phyloP scores from a whole-genome alignment of 1,140 invertebrate genomes.

The Diorhabda sublineata region DNA sequence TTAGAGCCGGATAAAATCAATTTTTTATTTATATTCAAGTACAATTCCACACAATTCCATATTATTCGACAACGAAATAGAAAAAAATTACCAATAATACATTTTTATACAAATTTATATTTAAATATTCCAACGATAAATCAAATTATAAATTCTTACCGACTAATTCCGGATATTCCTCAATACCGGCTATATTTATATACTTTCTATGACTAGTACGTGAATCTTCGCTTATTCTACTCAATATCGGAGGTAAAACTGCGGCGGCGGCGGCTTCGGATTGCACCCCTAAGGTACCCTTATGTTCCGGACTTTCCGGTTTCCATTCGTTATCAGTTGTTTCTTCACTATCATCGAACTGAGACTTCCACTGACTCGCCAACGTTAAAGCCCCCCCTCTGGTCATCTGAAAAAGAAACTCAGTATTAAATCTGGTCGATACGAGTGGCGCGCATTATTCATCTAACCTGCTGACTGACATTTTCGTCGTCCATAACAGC shows the following conservation, averaged over 20 bases:
- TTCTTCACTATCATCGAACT: conserved; percentile 90
- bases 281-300: conserved; percentile 36
- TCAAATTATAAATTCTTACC: conserved; percentile 34
- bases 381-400: conserved; percentile 73
- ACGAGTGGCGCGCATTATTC: conserved; percentile 21
- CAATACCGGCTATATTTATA: conserved; percentile 63
- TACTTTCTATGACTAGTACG: conserved; percentile 50
- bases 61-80: no score
- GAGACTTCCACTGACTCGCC: conserved; percentile 89
- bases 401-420: conserved; percentile 52
- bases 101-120: no score
- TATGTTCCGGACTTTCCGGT: conserved; percentile 73
- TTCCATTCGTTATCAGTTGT: conserved; percentile 90
- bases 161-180: conserved; percentile 62
- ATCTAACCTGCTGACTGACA: conserved; percentile 75
- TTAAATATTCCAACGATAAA: no score
- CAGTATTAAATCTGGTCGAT: no score
- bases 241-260: conserved; percentile 47
- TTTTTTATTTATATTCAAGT: no score
- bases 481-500: conserved; percentile 92
- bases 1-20: no score
- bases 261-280: conserved; percentile 35
- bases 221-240: conserved; percentile 59
- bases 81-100: no score
- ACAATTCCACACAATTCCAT: no score